These are phyloP conservation scores for Salvelinus namaycush DNA, from an alignment of 2,113 vertebrate species.

Conservation along the genomic window DNA sequence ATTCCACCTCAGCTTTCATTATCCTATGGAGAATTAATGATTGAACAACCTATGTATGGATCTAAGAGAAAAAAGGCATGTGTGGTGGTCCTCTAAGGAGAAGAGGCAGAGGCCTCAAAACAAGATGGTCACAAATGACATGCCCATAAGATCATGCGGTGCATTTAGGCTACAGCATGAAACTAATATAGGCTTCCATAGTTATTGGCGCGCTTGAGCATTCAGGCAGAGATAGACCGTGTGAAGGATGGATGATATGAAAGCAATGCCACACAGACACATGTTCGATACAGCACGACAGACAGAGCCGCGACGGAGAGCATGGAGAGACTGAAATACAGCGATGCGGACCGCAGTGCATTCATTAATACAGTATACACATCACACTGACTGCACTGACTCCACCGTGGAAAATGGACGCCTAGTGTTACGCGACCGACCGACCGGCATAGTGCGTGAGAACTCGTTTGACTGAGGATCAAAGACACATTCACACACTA, in stretches of 20 bases:
- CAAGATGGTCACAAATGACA: constrained; percentile 24
- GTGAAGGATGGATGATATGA: neutral
- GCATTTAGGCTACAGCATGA: constrained; percentile 42
- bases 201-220: neutral
- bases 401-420: constrained; percentile 73
- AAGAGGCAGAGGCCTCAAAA: constrained; percentile 17
- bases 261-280: constrained; percentile 27
- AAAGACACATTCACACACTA: constrained; percentile 20
- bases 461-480: constrained; percentile 49
- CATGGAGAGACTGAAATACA: constrained; percentile 41
- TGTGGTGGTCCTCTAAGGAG: neutral
- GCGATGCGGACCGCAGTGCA: constrained; percentile 73
- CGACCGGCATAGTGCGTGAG: constrained; percentile 32
- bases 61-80: too few species aligned
- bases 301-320: constrained; percentile 14
- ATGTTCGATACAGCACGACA: constrained; percentile 2
- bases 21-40: neutral
- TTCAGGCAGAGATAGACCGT: neutral
- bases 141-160: constrained; percentile 48
- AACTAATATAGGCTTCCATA: constrained; percentile 10
- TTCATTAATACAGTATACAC: constrained; percentile 66
- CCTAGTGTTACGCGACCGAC: constrained; percentile 51
- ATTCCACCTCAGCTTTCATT: neutral
- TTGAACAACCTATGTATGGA: neutral
- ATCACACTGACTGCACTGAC: constrained; percentile 51